Evolutionary conservation across 2,113 vertebrate genomes (phyloP).

Genomic region (Bucco capensis): DNA sequence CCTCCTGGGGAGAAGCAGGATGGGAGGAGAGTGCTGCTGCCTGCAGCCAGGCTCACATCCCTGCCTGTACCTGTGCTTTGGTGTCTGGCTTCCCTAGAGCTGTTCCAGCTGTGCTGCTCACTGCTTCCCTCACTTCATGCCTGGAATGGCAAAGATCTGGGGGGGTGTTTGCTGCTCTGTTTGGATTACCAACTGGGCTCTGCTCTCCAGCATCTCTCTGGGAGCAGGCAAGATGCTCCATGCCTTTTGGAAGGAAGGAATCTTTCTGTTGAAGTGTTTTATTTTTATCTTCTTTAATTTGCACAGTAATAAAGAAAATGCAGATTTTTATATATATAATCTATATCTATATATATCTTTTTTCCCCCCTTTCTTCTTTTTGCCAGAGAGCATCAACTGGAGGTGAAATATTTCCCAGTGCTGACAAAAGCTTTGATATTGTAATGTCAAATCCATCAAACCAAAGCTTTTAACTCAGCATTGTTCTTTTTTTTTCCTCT

Average conservation of each 20-base stretch:
- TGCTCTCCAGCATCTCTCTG: not conserved
- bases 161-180: not conserved
- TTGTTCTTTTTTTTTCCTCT: not conserved
- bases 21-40: not conserved
- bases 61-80: not conserved
- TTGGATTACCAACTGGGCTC: not conserved
- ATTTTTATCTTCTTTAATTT: not conserved
- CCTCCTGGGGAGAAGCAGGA: not conserved
- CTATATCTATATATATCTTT: not conserved
- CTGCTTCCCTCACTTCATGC: not conserved
- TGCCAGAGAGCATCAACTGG: slow-evolving; percentile 43
- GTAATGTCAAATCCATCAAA: slow-evolving; percentile 12
- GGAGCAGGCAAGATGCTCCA: not conserved
- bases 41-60: rapidly evolving
- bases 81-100: not conserved
- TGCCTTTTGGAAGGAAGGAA: slow-evolving; percentile 44
- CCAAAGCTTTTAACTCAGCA: slow-evolving; percentile 50
- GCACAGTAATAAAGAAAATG: not conserved
- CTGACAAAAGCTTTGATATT: slow-evolving; percentile 59
- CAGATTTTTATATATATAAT: too few species aligned
- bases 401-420: slow-evolving; percentile 63
- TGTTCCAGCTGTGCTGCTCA: not conserved
- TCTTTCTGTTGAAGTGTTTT: not conserved
- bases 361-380: not conserved
- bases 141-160: not conserved